Percentiles rank a stretch among this genome's conserved stretches.
Evolutionary conservation across 2,797 vertebrate species (phyloP).

Genomic region (Pseudopleuronectes americanus): DNA sequence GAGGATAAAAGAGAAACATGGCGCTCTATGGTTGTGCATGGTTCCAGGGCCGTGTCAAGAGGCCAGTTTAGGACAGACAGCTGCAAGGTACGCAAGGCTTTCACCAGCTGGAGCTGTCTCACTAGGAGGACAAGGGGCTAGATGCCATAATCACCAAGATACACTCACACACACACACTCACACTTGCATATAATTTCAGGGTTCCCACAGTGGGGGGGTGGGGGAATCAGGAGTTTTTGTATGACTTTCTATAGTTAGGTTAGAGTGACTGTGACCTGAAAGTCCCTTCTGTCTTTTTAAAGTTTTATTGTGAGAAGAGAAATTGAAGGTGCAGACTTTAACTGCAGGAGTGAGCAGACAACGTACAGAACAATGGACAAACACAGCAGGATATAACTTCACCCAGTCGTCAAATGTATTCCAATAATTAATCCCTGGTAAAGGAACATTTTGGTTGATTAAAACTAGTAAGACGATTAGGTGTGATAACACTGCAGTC

Average conservation of each 20-base stretch:
- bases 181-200: slow-evolving; percentile 48
- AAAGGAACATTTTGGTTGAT: slow-evolving; percentile 30
- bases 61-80: slow-evolving; percentile 51
- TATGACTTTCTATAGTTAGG: slow-evolving; percentile 34
- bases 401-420: slow-evolving; percentile 9
- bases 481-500: not conserved
- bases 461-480: slow-evolving; percentile 10
- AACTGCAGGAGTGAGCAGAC: slow-evolving; percentile 1
- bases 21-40: slow-evolving; percentile 28
- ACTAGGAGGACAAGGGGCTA: slow-evolving; percentile 58
- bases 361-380: slow-evolving; percentile 4
- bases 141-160: slow-evolving; percentile 63
- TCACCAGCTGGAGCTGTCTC: slow-evolving; percentile 67
- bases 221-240: not conserved
- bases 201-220: slow-evolving; percentile 70
- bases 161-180: slow-evolving; percentile 20
- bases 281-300: slow-evolving; percentile 6
- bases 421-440: slow-evolving; percentile 6
- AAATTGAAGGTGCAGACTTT: not conserved
- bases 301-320: slow-evolving; percentile 20
- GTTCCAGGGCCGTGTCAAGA: slow-evolving; percentile 45
- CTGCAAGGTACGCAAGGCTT: slow-evolving; percentile 62
- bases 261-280: slow-evolving; percentile 10
- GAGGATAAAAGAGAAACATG: slow-evolving; percentile 39
- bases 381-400: slow-evolving; percentile 20